Base-by-base conservation (phyloP, 2,888 invertebrate species). In the Philhelius pedissequus region DNA sequence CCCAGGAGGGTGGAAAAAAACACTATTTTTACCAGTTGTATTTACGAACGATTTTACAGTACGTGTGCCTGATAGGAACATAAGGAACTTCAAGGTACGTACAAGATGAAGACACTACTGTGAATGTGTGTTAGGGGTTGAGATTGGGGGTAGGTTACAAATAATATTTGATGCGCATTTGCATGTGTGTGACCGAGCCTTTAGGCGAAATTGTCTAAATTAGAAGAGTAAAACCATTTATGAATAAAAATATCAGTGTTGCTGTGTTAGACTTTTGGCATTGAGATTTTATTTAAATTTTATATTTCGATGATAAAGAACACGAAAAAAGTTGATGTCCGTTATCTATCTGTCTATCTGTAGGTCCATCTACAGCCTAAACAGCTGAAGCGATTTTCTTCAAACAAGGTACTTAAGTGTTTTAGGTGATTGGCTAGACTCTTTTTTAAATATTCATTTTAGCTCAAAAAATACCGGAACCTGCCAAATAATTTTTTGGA, bases 21-120 rank as follows among this genome's bases (percentile, higher is more conserved):
- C 22, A 62, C n/a, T 18, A 43, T 30, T 43, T 54, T 13, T 5
- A 43, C 1, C 27, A 25, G 38, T 13, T 22, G 68, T 40, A 64
- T 9, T 32, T 48, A 11, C 11, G 9, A 43, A 43, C 9, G 48
- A 32, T 48, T 62, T 62, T 43, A 25, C 43, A 27, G 27, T 62
- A 43, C 40, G 62, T 40, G 27, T 60, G 40, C 43, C 27, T 43
- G 62, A 43, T 38, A 27, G 15, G 7, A 74, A 15, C 32, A 50
- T 68, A 68, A 69, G 22, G 56, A 56, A 40, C 56, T 35, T 62
- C 43, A 70, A 62, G 77, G 70, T 77, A 77, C 45, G 70, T 71
- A 71, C 13, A 15, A 4, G 9, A 48, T 13, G 32, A 15, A 25
- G 15, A 32, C n/a, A n/a, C n/a, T n/a, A n/a, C 22, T 4, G 3